Evolutionary conservation across 2,113 vertebrate genomes (phyloP), one percentile per base, ranked within the genome.

Genomic region (Colaptes auratus): DNA sequence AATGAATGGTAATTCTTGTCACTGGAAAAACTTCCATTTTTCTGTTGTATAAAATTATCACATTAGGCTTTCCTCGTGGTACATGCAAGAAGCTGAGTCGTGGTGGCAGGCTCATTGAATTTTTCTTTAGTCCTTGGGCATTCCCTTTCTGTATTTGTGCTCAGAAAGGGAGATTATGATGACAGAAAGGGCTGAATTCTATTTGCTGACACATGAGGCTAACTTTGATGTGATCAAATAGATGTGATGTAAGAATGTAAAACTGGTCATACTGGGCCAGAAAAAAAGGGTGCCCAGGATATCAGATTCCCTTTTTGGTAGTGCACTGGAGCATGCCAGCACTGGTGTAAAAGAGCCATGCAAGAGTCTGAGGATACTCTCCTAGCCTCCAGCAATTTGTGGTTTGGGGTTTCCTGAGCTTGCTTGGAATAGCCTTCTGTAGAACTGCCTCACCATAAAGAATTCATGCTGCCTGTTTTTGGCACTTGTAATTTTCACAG

Each of bases 1-100:
- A 66, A 90, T 76, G 70, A 95, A 91, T 79, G 46, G 52, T 82
- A 33, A 70, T 93, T 92, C 84, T 89, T 91, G 48, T 82, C 0
- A 1, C 36, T 89, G n/a, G 52, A 30, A 87, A 71, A 86, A 17
- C 5, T 16, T 79, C 39, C 92, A 5, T 88, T 94, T 93, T 89
- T 63, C 35, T 15, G 35, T 82, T 76, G n/a, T 93, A 73, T 59
- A 33, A 76, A 95, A 85, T 66, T 74, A 91, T 42, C 39, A 76
- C 58, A 88, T 93, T 82, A 82, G 36, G 23, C 63, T 82, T 3
- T 80, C 6, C 24, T 80, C 8, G 3, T 52, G 75, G 59, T 73
- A 50, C 6, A 24, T 33, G 52, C 52, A 74, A 76, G 28, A 79
- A 80, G 55, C 55, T 61, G 70, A 86, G 46, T 88, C 66, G 31